Conservation (phyloP, 2,797 vertebrate genomes). For the Crocodylus rhombifer region DNA sequence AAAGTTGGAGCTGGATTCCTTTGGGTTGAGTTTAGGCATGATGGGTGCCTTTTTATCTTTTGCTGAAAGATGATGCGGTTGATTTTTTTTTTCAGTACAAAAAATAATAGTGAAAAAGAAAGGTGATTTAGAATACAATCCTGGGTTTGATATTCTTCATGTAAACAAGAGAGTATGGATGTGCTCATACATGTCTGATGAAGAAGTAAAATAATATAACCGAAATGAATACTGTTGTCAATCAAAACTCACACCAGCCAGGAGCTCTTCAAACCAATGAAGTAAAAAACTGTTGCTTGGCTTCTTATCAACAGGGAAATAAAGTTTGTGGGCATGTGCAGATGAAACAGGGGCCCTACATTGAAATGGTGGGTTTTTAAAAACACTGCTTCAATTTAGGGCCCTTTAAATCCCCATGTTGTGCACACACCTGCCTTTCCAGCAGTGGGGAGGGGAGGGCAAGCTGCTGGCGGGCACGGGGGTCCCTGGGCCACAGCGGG, state of each 20-base stretch:
- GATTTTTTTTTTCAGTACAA: neutral
- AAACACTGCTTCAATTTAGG: too few species aligned
- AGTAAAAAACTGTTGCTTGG: neutral
- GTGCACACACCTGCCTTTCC: too few species aligned
- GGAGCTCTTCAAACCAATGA: neutral
- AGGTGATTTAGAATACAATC: neutral
- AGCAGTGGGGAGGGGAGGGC: too few species aligned
- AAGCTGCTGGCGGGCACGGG: too few species aligned
- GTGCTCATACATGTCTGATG: neutral
- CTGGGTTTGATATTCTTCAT: neutral
- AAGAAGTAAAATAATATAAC: neutral
- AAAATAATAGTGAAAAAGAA: neutral
- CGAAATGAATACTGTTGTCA: neutral
- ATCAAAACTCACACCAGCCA: neutral
- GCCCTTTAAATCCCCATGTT: too few species aligned
- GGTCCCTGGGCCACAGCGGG: too few species aligned
- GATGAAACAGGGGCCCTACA: too few species aligned
- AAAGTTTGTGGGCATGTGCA: too few species aligned
- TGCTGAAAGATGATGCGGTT: neutral
- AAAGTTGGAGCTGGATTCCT: neutral
- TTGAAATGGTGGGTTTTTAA: too few species aligned
- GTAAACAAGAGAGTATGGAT: neutral
- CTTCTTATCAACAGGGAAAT: neutral
- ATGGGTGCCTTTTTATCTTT: neutral
- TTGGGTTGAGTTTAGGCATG: neutral